Percentiles rank a stretch among this genome's conserved stretches.
These are phyloP conservation scores for Acanthopagrus latus DNA, from an alignment of 2,797 vertebrate genomes.

Conservation along the genomic window DNA sequence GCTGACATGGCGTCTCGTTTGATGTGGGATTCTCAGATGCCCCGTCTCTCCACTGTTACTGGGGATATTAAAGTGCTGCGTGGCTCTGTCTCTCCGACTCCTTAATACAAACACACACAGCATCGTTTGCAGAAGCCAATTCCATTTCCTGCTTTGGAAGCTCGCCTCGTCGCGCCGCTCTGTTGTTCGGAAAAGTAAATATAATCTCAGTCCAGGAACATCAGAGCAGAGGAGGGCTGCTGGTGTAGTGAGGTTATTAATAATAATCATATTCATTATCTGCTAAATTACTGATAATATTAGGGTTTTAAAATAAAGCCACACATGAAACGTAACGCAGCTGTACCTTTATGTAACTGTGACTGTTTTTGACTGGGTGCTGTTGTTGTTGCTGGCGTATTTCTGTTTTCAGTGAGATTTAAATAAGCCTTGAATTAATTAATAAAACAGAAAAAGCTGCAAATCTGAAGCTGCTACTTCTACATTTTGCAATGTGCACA, in stretches of 20 bases:
- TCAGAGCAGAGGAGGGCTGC: constrained; percentile 4
- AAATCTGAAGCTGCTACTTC: not conserved
- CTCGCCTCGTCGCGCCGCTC: constrained; percentile 26
- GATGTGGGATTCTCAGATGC: constrained; percentile 80
- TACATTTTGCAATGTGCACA: not conserved
- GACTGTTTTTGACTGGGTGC: no score
- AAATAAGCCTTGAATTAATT: no score
- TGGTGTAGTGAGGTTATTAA: constrained; percentile 4
- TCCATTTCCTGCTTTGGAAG: constrained; percentile 66
- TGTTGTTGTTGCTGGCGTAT: no score
- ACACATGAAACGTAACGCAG: not conserved
- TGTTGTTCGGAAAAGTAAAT: constrained; percentile 41
- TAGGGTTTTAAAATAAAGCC: not conserved
- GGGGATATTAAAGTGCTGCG: constrained; percentile 69
- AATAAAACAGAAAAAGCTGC: not conserved
- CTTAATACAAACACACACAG: constrained; percentile 58
- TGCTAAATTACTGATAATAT: not conserved
- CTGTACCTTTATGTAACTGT: no score
- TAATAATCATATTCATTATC: constrained; percentile 1
- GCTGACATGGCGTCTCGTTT: constrained; percentile 74
- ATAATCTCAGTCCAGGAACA: constrained; percentile 26
- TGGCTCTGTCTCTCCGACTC: constrained; percentile 57
- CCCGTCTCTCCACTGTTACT: constrained; percentile 58
- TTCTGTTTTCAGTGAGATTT: no score
- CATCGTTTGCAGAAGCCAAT: constrained; percentile 55